Conservation (phyloP, 2,113 vertebrate genomes). For the Leptocoma aspasia region DNA sequence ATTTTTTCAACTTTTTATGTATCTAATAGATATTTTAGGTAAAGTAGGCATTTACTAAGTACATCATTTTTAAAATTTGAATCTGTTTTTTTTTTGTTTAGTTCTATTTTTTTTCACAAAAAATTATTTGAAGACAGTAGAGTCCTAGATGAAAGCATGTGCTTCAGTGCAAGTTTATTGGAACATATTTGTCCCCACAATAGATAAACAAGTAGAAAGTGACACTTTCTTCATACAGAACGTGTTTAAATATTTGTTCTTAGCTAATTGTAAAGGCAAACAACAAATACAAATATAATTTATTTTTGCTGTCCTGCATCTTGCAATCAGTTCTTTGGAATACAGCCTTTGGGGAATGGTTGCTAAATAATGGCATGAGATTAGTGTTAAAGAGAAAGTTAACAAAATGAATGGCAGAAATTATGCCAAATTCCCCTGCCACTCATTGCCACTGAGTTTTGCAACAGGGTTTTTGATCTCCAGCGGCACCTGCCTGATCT, state of each 20-base stretch:
- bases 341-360: not conserved
- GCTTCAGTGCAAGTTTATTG: not conserved
- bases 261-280: slow-evolving; percentile 12
- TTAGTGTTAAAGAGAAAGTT: not conserved
- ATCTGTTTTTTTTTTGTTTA: not conserved
- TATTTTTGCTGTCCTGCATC: not conserved
- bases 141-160: not conserved
- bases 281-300: not conserved
- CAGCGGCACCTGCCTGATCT: not conserved
- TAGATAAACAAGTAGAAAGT: not conserved
- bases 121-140: not conserved
- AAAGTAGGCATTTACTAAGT: not conserved
- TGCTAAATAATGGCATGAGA: not conserved
- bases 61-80: not conserved
- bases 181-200: not conserved
- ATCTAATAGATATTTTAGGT: not conserved
- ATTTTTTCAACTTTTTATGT: not conserved
- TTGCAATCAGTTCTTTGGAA: not conserved
- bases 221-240: not conserved
- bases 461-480: not conserved
- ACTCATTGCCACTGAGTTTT: not conserved
- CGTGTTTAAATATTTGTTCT: not conserved
- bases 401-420: not conserved
- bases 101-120: not conserved
- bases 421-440: not conserved